Conservation (phyloP, 2,888 invertebrate species). For the Cephus pygmeus region DNA sequence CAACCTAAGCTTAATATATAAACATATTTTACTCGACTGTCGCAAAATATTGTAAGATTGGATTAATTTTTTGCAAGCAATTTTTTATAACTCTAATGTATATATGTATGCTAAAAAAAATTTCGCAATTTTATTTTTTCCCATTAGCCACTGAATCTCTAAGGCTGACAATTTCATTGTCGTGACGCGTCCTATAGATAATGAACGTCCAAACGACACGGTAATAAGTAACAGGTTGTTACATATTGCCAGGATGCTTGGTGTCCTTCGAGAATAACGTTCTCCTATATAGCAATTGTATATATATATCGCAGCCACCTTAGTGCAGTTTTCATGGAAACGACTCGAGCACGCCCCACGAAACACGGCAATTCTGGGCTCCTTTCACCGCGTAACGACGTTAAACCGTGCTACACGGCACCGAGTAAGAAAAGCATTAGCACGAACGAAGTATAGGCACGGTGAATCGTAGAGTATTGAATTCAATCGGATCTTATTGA, state of each 20-base stretch:
- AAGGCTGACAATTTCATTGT: not conserved
- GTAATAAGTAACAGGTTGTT: slow-evolving; percentile 1
- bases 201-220: not conserved
- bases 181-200: not conserved
- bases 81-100: too few species aligned
- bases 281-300: not conserved
- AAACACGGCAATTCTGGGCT: not conserved
- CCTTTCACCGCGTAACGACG: not conserved
- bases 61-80: too few species aligned
- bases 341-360: not conserved
- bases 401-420: not conserved
- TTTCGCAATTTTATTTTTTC: not conserved
- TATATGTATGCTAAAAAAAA: not conserved
- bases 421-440: not conserved
- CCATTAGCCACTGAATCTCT: not conserved
- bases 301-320: not conserved
- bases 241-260: not conserved
- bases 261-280: slow-evolving; percentile 10
- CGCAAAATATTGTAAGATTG: not conserved
- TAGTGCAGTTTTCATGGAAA: not conserved
- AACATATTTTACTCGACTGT: not conserved
- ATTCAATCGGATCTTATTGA: not conserved
- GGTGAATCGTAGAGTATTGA: not conserved
- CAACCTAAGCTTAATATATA: not conserved
- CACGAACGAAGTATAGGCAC: not conserved